Conservation (phyloP, 1,140 invertebrate species). For the Theocolax elegans region DNA sequence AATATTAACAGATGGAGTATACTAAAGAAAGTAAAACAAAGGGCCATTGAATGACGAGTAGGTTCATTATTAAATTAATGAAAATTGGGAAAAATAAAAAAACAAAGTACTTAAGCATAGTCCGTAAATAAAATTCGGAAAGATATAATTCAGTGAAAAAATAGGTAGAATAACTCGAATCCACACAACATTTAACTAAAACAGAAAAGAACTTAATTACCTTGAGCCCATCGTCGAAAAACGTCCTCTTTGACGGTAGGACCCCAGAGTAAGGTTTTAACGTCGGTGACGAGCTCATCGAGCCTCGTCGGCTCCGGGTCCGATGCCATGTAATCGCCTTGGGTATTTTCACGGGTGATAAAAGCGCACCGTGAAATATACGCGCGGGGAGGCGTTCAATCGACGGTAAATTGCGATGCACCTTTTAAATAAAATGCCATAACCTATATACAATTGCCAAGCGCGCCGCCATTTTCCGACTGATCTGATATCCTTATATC, state of each 20-base stretch:
- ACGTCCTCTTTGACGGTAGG: constrained; percentile 84
- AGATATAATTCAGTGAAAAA: no score
- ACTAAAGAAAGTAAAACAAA: no score
- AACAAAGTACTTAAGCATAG: no score
- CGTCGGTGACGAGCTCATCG: constrained; percentile 71
- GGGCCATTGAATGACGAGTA: no score
- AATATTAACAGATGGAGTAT: no score
- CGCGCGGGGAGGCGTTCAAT: constrained; percentile 41
- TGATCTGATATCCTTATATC: not conserved
- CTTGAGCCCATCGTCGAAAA: constrained; percentile 90
- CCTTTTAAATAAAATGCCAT: constrained; percentile 30
- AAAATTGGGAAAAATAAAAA: no score
- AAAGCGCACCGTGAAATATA: constrained; percentile 48
- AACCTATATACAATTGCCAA: constrained; percentile 47
- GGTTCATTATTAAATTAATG: no score
- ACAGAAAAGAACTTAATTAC: no score
- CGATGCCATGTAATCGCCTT: constrained; percentile 50
- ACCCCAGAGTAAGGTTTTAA: constrained; percentile 85
- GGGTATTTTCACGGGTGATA: constrained; percentile 47
- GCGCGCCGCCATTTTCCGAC: constrained; percentile 54
- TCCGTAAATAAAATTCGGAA: no score
- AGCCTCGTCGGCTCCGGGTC: constrained; percentile 43
- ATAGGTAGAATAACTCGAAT: no score
- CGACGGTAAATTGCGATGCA: constrained; percentile 20
- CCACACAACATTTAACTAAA: no score